phyloP scores from a whole-genome alignment of 2,888 invertebrate species.

The Heteromurus nitidus region DNA sequence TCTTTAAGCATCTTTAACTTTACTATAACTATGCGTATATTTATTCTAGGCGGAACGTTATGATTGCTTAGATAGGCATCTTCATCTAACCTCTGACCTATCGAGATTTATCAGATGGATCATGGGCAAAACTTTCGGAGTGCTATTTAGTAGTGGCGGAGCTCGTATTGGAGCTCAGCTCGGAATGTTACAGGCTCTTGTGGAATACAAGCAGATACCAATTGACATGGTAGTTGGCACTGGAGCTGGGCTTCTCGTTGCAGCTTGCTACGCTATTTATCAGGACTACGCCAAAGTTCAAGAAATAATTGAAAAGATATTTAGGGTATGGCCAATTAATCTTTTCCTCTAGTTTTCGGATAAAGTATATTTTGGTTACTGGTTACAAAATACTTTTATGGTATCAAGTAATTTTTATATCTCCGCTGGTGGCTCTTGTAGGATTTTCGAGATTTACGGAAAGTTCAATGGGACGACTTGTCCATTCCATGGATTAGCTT shows the following conservation, averaged over 20 bases:
- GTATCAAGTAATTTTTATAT: too few relatives aligned
- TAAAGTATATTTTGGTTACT: not conserved
- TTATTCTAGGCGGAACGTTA: not conserved
- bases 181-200: slow-evolving; percentile 46
- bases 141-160: slow-evolving; percentile 57
- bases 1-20: not conserved
- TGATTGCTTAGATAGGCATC: not conserved
- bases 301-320: slow-evolving; percentile 35
- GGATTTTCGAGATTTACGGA: slow-evolving; percentile 25
- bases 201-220: slow-evolving; percentile 43
- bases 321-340: slow-evolving; percentile 22
- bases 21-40: not conserved
- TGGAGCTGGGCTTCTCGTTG: slow-evolving; percentile 49
- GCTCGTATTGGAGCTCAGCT: slow-evolving; percentile 52
- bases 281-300: slow-evolving; percentile 33
- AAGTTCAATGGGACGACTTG: slow-evolving; percentile 36
- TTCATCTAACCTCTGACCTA: slow-evolving; percentile 23
- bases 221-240: slow-evolving; percentile 60
- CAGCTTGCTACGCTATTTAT: slow-evolving; percentile 46
- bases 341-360: slow-evolving; percentile 8
- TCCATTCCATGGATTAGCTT: slow-evolving; percentile 45
- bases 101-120: slow-evolving; percentile 48
- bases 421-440: too few relatives aligned
- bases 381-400: not conserved
- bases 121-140: slow-evolving; percentile 43